Evolutionary conservation across 2,888 invertebrate genomes (phyloP).

Genomic region (Papilio gigon): DNA sequence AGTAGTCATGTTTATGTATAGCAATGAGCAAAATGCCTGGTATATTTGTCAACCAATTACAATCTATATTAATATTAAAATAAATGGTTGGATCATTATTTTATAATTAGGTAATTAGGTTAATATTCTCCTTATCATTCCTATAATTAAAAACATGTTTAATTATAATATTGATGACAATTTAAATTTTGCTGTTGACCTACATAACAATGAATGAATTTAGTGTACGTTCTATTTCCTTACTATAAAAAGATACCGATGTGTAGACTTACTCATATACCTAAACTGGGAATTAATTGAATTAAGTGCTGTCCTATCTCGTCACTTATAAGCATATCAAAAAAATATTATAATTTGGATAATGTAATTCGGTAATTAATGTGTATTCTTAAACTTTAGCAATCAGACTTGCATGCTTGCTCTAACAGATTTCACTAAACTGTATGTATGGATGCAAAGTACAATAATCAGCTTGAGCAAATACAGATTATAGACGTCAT

Average conservation of each 20-base stretch:
- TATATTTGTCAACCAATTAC: background rate
- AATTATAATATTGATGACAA: background rate
- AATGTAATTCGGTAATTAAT: background rate
- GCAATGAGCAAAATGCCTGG: background rate
- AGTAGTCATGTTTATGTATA: background rate
- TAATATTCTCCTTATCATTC: constrained; percentile 1
- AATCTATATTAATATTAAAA: background rate
- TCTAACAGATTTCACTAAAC: background rate
- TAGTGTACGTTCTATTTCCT: background rate
- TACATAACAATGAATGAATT: background rate
- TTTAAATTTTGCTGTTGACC: background rate
- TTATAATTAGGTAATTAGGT: constrained; percentile 1
- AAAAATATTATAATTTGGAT: background rate
- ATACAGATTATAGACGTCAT: constrained; percentile 42
- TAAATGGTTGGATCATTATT: background rate
- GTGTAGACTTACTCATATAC: background rate
- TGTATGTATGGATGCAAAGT: background rate
- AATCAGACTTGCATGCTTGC: too few species aligned
- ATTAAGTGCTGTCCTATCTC: background rate
- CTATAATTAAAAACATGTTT: constrained; percentile 6
- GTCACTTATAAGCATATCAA: background rate
- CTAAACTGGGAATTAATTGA: background rate
- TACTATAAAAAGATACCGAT: background rate
- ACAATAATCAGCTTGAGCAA: constrained; percentile 40
- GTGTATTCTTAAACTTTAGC: too few species aligned